Percentiles rank a stretch among this genome's conserved stretches.
Evolutionary conservation across 2,797 vertebrate species (phyloP).

Genomic region (Hapalemur alaotrensis): DNA sequence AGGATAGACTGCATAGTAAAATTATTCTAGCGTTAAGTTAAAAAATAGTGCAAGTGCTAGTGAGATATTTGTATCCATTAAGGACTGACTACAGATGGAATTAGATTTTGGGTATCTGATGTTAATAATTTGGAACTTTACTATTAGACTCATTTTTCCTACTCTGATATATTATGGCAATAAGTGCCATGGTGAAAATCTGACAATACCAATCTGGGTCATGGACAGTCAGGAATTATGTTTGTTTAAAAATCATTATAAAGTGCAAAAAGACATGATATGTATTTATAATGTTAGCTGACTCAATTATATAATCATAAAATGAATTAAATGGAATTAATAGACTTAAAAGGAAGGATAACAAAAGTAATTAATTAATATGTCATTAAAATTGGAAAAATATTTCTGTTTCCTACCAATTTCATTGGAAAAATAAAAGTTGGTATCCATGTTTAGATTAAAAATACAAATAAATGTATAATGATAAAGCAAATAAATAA

Average conservation of each 20-base stretch:
- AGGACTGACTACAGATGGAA: not conserved
- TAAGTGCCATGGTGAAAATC: not conserved
- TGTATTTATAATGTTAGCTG: not conserved
- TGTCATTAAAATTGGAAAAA: not conserved
- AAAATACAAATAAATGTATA: not conserved
- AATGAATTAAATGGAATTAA: not conserved
- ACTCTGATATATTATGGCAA: not conserved
- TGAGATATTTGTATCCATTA: not conserved
- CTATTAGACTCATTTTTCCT: not conserved
- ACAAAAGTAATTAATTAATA: not conserved
- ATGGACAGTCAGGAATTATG: not conserved
- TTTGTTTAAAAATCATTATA: not conserved
- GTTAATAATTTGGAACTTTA: not conserved
- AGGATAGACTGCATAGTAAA: not conserved
- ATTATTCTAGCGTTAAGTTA: not conserved
- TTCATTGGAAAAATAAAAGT: constrained; percentile 15
- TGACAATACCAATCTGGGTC: not conserved
- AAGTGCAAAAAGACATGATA: not conserved
- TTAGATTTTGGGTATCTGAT: not conserved
- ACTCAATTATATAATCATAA: not conserved
- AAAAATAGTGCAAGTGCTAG: not conserved
- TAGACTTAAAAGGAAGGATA: not conserved
- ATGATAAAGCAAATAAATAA: not conserved
- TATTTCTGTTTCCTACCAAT: not conserved
- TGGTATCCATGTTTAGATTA: not conserved